Conservation (phyloP, 2,797 vertebrate species). For the Danio kyathit region DNA sequence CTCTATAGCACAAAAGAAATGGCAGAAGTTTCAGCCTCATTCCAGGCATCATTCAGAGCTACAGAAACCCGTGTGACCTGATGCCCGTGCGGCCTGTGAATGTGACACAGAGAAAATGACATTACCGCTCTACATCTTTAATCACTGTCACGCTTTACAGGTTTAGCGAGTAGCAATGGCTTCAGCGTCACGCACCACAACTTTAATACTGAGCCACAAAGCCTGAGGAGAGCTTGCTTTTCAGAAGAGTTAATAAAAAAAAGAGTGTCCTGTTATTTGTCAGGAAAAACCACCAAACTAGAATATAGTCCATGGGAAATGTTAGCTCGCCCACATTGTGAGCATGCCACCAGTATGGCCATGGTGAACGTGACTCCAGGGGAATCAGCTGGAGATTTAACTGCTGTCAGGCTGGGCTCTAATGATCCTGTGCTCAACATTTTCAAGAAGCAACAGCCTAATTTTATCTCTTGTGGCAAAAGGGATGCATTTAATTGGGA, state of each 20-base stretch:
- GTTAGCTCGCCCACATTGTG: constrained; percentile 12
- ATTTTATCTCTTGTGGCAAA: not conserved
- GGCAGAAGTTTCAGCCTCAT: not conserved
- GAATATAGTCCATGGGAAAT: not conserved
- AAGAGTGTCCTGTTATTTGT: not conserved
- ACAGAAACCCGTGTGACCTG: not conserved
- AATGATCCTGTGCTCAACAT: constrained; percentile 13
- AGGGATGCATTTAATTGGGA: constrained; percentile 13
- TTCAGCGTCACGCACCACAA: constrained; percentile 12
- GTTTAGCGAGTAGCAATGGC: constrained; percentile 34
- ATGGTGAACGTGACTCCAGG: constrained; percentile 4
- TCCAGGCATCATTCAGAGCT: not conserved
- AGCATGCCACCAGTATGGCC: not conserved
- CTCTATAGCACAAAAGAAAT: not conserved
- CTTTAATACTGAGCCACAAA: constrained; percentile 7
- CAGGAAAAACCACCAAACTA: constrained; percentile 16
- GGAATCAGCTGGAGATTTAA: constrained; percentile 2
- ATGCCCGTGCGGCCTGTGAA: not conserved
- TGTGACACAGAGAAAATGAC: constrained; percentile 23
- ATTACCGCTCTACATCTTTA: constrained; percentile 49
- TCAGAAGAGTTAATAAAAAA: constrained; percentile 10
- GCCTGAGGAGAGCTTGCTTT: not conserved
- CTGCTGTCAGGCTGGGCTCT: not conserved
- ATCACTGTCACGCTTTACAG: constrained; percentile 48
- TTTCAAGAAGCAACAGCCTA: constrained; percentile 12